These are phyloP conservation scores for Microdon myrmicae DNA, from an alignment of 2,888 invertebrate species.

Conservation along the genomic window DNA sequence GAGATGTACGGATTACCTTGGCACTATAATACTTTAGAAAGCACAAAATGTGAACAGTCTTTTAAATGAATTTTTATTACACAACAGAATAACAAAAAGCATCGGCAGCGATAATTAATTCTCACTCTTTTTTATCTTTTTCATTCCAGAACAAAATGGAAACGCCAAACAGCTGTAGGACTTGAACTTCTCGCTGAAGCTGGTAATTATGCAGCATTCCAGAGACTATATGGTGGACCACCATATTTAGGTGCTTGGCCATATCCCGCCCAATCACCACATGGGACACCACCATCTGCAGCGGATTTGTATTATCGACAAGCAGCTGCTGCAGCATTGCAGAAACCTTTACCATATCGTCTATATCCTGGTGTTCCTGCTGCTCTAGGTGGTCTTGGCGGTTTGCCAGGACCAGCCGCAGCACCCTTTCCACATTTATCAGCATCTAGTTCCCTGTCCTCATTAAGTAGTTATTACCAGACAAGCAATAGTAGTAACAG, in stretches of 20 bases:
- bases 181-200: slow-evolving; percentile 96
- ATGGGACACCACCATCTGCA: slow-evolving; percentile 73
- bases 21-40: too few relatives aligned
- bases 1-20: too few relatives aligned
- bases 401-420: slow-evolving; percentile 63
- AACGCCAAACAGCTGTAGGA: slow-evolving; percentile 97
- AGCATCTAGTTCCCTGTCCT: slow-evolving; percentile 74
- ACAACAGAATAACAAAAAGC: too few relatives aligned
- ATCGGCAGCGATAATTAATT: too few relatives aligned
- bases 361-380: slow-evolving; percentile 67
- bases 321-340: slow-evolving; percentile 82
- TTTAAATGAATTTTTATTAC: too few relatives aligned
- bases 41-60: too few relatives aligned
- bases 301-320: slow-evolving; percentile 86
- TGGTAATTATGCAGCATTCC: slow-evolving; percentile 98
- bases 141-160: slow-evolving; percentile 91
- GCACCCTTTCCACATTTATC: slow-evolving; percentile 68
- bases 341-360: slow-evolving; percentile 86
- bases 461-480: slow-evolving; percentile 71
- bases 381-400: slow-evolving; percentile 60
- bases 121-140: slow-evolving; percentile 9
- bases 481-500: slow-evolving; percentile 49
- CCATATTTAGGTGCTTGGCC: slow-evolving; percentile 75
- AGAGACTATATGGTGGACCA: slow-evolving; percentile 86
- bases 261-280: slow-evolving; percentile 72